Evolutionary conservation across 2,888 invertebrate genomes (phyloP), one percentile per base, ranked within the genome.

Genomic region (Synanthedon formicaeformis): DNA sequence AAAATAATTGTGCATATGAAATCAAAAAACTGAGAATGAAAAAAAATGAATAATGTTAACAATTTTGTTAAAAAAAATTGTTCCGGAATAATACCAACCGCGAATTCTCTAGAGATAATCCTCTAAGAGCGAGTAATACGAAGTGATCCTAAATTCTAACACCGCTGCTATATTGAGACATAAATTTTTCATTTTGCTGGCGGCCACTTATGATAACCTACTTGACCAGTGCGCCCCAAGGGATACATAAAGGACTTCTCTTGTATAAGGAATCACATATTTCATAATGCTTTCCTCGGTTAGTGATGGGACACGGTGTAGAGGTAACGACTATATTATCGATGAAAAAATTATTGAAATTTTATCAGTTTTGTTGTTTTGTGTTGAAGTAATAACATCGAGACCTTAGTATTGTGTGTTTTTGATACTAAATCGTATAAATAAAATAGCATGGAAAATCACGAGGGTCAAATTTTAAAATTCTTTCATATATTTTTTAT

Each of bases 181-280:
- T 87, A 85, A 85, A 87, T 87, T 84, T 87, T 87, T 87, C 86
- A 87, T 87, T 78, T 66, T 71, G 81, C 86, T 76, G 66, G 70
- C 74, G 82, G 85, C 75, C 78, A 75, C 76, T 78, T 76, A 77
- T 85, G 86, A 86, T 86, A 86, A 84, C 86, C 82, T 73, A 80
- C 86, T 86, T 85, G 86, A 85, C 85, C 85, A 80, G 76, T 66
- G 67, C 64, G 56, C 84, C 87, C 79, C 86, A 40, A 41, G 84
- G 82, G 87, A 82, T 83, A 70, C 86, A 87, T 87, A 87, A 86
- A 87, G 78, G 86, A 87, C 86, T 83, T 83, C 82, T 77, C 77
- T 67, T 76, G 78, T 84, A 80, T 85, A 85, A 87, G 84, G 83
- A 85, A 85, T 85, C 87, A 80, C 83, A 86, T 87, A 86, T 84